Conservation (phyloP, 2,797 vertebrate genomes). For the Squalus acanthias region DNA sequence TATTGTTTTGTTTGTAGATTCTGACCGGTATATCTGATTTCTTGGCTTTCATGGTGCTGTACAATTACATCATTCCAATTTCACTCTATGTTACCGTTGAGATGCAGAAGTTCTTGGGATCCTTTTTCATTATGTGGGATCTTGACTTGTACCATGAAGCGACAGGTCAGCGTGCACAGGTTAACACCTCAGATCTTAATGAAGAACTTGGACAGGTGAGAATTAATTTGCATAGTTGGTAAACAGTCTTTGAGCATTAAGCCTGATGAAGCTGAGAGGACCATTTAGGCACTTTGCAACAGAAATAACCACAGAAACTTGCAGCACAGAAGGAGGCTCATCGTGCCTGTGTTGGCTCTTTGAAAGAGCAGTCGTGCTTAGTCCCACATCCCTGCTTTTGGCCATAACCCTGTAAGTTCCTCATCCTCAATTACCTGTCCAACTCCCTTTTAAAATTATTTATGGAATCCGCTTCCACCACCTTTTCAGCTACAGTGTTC, state of each 20-base stretch:
- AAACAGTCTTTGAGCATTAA: background rate
- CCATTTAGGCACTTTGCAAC: background rate
- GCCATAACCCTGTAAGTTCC: background rate
- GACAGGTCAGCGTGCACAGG: slow-evolving; percentile 88
- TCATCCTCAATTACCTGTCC: background rate
- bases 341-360: background rate
- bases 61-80: slow-evolving; percentile 98
- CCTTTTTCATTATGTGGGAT: slow-evolving; percentile 97
- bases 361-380: background rate
- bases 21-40: slow-evolving; percentile 96
- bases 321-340: background rate
- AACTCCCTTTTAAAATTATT: background rate
- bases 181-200: slow-evolving; percentile 97
- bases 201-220: slow-evolving; percentile 94
- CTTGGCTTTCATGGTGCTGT: slow-evolving; percentile 93
- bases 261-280: background rate
- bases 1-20: slow-evolving; percentile 63
- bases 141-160: slow-evolving; percentile 93
- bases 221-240: slow-evolving; percentile 14
- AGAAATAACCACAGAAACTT: background rate
- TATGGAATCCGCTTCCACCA: background rate
- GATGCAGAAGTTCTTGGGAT: slow-evolving; percentile 98
- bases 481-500: background rate
- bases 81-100: slow-evolving; percentile 97
- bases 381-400: background rate